These are phyloP conservation scores for Hoplodrina ambigua DNA, from an alignment of 2,888 invertebrate species.

Conservation along the genomic window DNA sequence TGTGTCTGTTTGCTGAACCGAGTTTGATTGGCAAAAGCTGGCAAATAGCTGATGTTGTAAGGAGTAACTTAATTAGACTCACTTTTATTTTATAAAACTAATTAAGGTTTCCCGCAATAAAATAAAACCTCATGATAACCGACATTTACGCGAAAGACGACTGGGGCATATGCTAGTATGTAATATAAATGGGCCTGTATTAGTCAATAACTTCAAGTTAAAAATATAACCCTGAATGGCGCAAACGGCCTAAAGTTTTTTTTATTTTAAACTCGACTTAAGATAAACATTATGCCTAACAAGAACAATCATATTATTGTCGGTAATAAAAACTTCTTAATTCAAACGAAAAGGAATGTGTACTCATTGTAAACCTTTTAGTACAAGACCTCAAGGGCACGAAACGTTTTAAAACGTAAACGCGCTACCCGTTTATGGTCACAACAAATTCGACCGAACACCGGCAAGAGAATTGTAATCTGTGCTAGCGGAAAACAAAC, in stretches of 20 bases:
- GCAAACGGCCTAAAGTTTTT: not conserved
- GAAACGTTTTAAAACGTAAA: conserved; percentile 58
- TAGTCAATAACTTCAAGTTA: no score
- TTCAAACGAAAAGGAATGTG: conserved; percentile 34
- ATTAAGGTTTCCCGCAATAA: no score
- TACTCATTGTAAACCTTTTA: conserved; percentile 44
- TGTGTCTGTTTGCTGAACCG: no score
- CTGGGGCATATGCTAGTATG: no score
- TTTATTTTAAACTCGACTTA: not conserved
- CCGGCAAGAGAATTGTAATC: conserved; percentile 1
- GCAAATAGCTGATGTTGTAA: no score
- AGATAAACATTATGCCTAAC: not conserved
- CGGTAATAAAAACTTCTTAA: conserved; percentile 29
- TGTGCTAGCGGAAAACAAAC: conserved; percentile 41
- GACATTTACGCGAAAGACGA: no score
- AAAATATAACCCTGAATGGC: no score
- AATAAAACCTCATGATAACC: no score
- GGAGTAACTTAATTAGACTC: no score
- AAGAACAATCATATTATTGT: conserved; percentile 9
- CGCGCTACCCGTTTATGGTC: conserved; percentile 56
- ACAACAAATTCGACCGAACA: conserved; percentile 56
- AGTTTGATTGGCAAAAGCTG: no score
- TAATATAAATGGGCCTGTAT: no score
- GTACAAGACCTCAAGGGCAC: conserved; percentile 43
- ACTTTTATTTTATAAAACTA: no score